Evolutionary conservation across 2,888 invertebrate species (phyloP).

Genomic region (Callimorpha dominula): DNA sequence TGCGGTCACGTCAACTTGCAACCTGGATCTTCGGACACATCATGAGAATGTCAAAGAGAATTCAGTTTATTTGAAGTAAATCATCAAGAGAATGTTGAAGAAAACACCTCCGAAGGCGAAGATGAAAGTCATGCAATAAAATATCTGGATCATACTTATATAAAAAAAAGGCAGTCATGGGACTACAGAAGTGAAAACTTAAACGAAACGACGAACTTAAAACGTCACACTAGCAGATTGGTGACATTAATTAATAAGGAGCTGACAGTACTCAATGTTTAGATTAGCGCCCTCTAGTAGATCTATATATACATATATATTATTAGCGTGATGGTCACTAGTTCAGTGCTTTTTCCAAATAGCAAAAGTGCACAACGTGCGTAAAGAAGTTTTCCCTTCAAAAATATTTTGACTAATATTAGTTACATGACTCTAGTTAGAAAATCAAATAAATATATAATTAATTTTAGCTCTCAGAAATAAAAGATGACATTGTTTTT

Average conservation of each 20-base stretch:
- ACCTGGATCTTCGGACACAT: slow-evolving; percentile 53
- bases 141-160: neutral
- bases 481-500: neutral
- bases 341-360: too few relatives aligned
- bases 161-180: too few relatives aligned
- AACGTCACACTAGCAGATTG: too few relatives aligned
- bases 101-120: neutral
- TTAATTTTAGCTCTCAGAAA: neutral
- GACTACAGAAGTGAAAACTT: too few relatives aligned
- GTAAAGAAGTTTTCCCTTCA: too few relatives aligned
- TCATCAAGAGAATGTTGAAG: neutral
- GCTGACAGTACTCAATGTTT: too few relatives aligned
- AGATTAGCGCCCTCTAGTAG: too few relatives aligned
- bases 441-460: neutral
- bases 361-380: too few relatives aligned
- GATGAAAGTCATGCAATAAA: neutral
- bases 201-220: too few relatives aligned
- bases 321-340: too few relatives aligned
- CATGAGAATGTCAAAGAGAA: neutral
- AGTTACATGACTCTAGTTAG: neutral
- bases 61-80: neutral
- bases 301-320: too few relatives aligned
- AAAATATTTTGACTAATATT: neutral
- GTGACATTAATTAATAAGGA: too few relatives aligned
- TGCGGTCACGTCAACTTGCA: slow-evolving; percentile 50